Base-by-base conservation (phyloP, 2,113 vertebrate species). In the Tricholaema leucomelas region DNA sequence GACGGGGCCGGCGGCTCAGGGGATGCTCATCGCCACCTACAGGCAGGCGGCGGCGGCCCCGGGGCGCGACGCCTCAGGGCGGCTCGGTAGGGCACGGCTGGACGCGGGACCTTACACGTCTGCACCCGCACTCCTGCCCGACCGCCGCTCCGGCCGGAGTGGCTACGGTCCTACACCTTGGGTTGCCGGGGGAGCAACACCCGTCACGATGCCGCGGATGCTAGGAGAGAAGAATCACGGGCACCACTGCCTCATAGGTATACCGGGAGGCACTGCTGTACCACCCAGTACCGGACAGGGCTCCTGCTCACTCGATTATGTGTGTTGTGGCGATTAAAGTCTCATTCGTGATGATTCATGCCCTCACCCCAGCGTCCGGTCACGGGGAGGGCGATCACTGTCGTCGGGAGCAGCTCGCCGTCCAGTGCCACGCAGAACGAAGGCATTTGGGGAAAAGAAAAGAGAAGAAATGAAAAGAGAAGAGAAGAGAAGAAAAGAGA, bases 11-110 rank as follows among this genome's bases (percentile, higher is more conserved):
- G 10, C 2, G 44, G 28, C 8, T 10, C 46, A 7, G 25, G 97
- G 89, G 92, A 40, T 23, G 67, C 88, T 77, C 94, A 95, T 93
- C 95, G 97, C 97, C 97, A 97, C 95, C 97, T 97, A 87, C 96
- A 65, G 97, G 96, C 81, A n/a, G 88, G 61, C 4, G 40, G 27
- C 63, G 48, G 71, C 72, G 56, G 81, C 76, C 33, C 18, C 31
- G 19, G 59, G 35, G 38, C 8, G 15, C 24, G 20, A 31, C 9
- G 24, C 9, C 20, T 2, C 8, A 5, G n/a, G 4, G 10, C 5
- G 8, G 14, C 19, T 70, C 9, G 12, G 5, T 16, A 12, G 6
- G 23, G 35, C n/a, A 5, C 8, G 14, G 10, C 9, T 13, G 19
- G 10, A 12, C 10, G 12, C 2, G 18, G 5, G 52, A 8, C 18